These are phyloP conservation scores for Pissodes strobi DNA, from an alignment of 1,140 invertebrate genomes.

Conservation along the genomic window DNA sequence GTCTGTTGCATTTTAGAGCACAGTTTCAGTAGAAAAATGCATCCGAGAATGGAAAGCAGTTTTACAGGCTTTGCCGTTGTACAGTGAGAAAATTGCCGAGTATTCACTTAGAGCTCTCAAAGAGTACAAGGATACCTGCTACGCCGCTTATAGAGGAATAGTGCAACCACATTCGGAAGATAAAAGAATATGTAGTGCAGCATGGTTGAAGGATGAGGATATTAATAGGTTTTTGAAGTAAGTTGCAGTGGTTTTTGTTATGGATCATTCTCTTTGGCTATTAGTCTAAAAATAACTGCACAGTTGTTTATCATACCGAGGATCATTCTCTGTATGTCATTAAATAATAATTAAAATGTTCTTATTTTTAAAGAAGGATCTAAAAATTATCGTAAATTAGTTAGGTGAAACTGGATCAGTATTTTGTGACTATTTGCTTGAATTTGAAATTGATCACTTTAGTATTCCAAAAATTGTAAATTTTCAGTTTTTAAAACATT, in stretches of 20 bases:
- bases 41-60: slow-evolving; percentile 71
- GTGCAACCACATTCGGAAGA: slow-evolving; percentile 82
- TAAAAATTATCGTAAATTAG: no score
- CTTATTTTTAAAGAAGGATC: no score
- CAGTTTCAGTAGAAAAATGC: slow-evolving; percentile 72
- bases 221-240: slow-evolving; percentile 87
- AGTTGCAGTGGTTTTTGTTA: slow-evolving; percentile 26
- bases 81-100: slow-evolving; percentile 71
- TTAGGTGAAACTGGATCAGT: no score
- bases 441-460: no score
- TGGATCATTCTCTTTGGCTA: neutral
- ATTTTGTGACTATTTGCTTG: no score
- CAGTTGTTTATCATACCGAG: neutral
- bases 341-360: no score
- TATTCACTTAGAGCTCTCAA: slow-evolving; percentile 72
- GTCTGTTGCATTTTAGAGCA: slow-evolving; percentile 72
- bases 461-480: no score
- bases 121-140: slow-evolving; percentile 77
- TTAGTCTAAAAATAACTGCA: neutral
- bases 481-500: no score
- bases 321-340: no score
- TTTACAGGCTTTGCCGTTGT: slow-evolving; percentile 73
- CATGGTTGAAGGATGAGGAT: slow-evolving; percentile 93
- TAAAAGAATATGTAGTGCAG: slow-evolving; percentile 80
- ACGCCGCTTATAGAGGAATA: slow-evolving; percentile 74